These are phyloP conservation scores for Anastrepha ludens DNA, from an alignment of 1,140 invertebrate genomes.

Conservation along the genomic window DNA sequence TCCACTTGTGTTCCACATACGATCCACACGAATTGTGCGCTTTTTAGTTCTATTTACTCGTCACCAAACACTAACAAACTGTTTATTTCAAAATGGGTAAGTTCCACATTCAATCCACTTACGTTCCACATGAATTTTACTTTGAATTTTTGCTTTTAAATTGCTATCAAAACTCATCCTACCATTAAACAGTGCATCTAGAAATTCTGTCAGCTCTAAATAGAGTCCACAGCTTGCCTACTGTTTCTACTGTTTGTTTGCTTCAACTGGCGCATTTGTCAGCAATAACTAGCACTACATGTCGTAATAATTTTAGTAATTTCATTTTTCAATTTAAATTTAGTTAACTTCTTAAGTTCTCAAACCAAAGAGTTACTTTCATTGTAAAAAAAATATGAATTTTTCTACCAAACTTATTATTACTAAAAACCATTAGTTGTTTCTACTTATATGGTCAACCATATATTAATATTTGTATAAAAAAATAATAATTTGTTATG, in stretches of 20 bases:
- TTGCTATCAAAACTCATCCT: no score
- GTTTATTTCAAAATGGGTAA: no score
- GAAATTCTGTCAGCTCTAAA: neutral
- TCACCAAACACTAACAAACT: no score
- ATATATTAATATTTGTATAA: neutral
- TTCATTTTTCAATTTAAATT: constrained; percentile 17
- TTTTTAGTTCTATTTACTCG: no score
- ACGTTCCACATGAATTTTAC: neutral
- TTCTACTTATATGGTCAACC: neutral
- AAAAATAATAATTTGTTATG: neutral
- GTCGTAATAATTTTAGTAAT: neutral
- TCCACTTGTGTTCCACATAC: neutral
- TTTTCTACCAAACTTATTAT: constrained; percentile 19
- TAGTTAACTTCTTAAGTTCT: constrained; percentile 47
- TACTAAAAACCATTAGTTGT: neutral
- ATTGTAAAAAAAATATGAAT: constrained; percentile 37
- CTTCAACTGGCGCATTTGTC: neutral
- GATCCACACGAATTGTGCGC: no score
- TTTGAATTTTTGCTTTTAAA: no score
- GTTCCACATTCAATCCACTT: neutral
- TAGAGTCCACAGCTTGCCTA: neutral
- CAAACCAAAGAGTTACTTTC: constrained; percentile 52
- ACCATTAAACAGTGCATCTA: no score
- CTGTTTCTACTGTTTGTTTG: no score
- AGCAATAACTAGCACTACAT: neutral